These are phyloP conservation scores for Stictonetta naevosa DNA, from an alignment of 2,113 vertebrate species.

Conservation along the genomic window DNA sequence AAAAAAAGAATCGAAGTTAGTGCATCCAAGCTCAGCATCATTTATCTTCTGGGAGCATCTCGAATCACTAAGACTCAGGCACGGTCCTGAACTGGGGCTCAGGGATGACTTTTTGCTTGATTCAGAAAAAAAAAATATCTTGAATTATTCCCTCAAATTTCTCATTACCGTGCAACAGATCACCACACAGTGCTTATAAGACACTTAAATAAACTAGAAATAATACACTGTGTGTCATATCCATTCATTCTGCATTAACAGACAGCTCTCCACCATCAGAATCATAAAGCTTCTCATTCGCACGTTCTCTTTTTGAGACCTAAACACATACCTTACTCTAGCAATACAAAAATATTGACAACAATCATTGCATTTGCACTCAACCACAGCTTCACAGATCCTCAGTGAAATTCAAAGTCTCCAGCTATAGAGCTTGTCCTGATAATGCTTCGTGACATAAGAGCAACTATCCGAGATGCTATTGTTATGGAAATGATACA, in stretches of 20 bases:
- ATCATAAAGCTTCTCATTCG: background rate
- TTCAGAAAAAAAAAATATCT: background rate
- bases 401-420: background rate
- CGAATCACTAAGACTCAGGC: background rate
- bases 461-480: background rate
- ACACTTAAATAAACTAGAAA: background rate
- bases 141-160: background rate
- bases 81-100: background rate
- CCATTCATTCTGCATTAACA: background rate
- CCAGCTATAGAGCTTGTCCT: background rate
- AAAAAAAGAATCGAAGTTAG: background rate
- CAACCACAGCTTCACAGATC: fast-evolving
- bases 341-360: background rate
- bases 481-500: background rate
- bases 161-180: background rate
- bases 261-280: background rate
- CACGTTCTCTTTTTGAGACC: background rate
- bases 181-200: background rate
- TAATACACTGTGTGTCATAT: background rate
- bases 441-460: background rate
- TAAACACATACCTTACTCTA: background rate
- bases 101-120: background rate
- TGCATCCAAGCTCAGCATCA: background rate
- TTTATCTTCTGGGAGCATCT: background rate
- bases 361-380: background rate